phyloP scores from a whole-genome alignment of 2,113 vertebrate species.

The Sphaerodactylus townsendi region DNA sequence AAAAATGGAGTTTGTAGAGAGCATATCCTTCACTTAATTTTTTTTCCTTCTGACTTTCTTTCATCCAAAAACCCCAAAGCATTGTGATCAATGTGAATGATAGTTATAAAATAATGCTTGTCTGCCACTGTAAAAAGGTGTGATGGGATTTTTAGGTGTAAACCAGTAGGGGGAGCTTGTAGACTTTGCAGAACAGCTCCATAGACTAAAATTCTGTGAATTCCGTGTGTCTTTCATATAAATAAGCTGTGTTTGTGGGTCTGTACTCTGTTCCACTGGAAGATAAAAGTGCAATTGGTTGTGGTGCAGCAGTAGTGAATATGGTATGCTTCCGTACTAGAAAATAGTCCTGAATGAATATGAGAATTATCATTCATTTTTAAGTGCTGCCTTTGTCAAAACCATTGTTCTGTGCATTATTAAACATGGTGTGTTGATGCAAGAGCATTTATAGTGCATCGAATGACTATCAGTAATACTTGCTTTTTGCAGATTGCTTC shows the following conservation, averaged over 20 bases:
- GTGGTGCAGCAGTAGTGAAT: too few species aligned
- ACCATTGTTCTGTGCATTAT: too few species aligned
- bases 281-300: too few species aligned
- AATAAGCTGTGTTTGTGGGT: conserved; percentile 38
- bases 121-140: not conserved
- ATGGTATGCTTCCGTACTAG: too few species aligned
- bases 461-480: too few species aligned
- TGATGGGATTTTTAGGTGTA: conserved; percentile 31
- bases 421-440: too few species aligned
- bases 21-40: not conserved
- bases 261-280: too few species aligned
- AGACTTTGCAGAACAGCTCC: conserved; percentile 37
- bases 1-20: not conserved
- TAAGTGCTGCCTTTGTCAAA: too few species aligned
- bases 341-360: too few species aligned
- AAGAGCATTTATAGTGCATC: too few species aligned
- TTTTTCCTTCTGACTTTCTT: not conserved
- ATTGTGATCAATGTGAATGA: not conserved
- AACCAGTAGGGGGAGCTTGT: conserved; percentile 65
- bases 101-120: not conserved
- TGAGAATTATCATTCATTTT: too few species aligned
- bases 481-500: too few species aligned
- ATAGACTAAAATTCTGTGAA: conserved; percentile 2
- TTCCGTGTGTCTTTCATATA: conserved; percentile 6
- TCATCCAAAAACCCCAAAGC: not conserved